phyloP scores from a whole-genome alignment of 2,797 vertebrate genomes.

The Eurystomus glaucurus region DNA sequence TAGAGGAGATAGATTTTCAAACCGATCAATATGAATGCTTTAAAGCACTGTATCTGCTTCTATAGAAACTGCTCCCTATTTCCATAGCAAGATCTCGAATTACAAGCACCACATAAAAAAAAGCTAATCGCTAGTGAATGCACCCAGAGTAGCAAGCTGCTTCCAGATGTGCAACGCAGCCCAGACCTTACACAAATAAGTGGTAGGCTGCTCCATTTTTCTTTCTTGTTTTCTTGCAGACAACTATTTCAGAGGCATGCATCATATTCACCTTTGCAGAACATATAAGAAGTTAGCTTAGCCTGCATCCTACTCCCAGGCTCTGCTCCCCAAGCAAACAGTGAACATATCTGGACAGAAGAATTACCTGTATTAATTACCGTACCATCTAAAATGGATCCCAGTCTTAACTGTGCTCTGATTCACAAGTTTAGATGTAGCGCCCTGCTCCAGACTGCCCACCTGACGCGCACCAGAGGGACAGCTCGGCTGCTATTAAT shows the following conservation, averaged over 20 bases:
- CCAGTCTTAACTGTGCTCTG: not conserved
- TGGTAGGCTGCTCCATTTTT: not conserved
- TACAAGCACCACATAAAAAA: not conserved
- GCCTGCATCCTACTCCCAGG: not conserved
- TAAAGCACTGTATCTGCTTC: not conserved
- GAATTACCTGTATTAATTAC: not conserved
- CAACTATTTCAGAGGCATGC: not conserved
- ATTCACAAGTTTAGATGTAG: not conserved
- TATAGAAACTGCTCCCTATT: not conserved
- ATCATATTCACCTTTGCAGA: not conserved
- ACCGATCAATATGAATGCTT: not conserved
- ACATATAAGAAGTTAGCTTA: not conserved
- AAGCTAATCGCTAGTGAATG: not conserved
- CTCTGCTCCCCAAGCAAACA: not conserved
- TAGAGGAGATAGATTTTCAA: slow-evolving; percentile 1
- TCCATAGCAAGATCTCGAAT: not conserved
- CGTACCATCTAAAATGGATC: not conserved
- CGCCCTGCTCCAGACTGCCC: not conserved
- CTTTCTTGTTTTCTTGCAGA: not conserved
- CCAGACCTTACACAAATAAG: not conserved
- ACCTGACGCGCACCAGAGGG: not conserved
- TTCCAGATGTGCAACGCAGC: not conserved
- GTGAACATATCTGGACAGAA: not conserved
- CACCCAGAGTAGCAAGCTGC: not conserved
- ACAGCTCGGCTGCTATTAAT: accelerated